Conservation (phyloP, 2,888 invertebrate species). For the Platerodrilus igneus region DNA sequence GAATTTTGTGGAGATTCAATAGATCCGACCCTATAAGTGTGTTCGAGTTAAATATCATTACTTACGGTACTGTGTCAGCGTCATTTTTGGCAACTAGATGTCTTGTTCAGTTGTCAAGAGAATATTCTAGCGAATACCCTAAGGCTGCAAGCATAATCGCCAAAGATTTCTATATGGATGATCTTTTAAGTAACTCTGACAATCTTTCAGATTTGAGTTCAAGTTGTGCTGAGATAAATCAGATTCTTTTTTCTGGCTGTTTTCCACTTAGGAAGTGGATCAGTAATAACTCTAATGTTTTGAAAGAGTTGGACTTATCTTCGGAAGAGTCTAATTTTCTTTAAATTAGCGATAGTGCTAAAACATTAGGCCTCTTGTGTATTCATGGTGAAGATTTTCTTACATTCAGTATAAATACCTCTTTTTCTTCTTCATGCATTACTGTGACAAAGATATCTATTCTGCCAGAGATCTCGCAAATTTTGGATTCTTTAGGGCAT, state of each 20-base stretch:
- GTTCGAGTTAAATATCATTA: conserved; percentile 2
- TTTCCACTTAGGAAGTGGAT: background rate
- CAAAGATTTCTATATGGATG: conserved; percentile 8
- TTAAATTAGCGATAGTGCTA: too few relatives aligned
- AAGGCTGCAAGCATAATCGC: background rate
- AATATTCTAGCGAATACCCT: background rate
- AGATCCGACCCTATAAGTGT: background rate
- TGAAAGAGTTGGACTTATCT: too few relatives aligned
- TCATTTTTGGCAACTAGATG: background rate
- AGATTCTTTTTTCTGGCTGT: background rate
- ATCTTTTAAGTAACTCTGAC: background rate
- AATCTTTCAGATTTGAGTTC: background rate
- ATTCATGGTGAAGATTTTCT: too few relatives aligned
- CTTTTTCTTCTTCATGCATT: too few relatives aligned
- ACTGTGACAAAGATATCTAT: too few relatives aligned
- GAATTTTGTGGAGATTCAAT: conserved; percentile 1
- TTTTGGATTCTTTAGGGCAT: too few relatives aligned
- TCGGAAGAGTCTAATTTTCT: too few relatives aligned
- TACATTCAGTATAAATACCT: too few relatives aligned
- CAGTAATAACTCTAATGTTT: too few relatives aligned
- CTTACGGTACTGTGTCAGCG: conserved; percentile 1
- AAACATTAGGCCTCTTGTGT: too few relatives aligned
- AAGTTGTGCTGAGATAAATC: too few relatives aligned
- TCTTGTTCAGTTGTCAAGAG: background rate
- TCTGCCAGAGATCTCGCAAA: too few relatives aligned